Base-by-base conservation (phyloP, 2,113 vertebrate species). In the Uria lomvia region DNA sequence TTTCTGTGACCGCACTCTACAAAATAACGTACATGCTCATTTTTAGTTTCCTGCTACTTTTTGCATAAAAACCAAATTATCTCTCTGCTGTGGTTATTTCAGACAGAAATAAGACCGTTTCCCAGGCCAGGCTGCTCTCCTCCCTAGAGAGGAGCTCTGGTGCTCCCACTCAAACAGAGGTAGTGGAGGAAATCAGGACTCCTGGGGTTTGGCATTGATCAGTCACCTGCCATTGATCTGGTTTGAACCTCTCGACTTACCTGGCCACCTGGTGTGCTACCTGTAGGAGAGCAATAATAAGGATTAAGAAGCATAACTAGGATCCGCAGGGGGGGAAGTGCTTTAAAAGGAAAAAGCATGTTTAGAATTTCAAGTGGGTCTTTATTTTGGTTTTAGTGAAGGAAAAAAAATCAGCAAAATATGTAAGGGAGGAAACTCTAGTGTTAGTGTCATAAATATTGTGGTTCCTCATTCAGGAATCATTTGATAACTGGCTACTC, bases 131-230 rank as follows among this genome's bases (percentile, higher is more conserved):
- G 21, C 49, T 73, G 59, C 42, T 65, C n/a, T 43, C 6, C n/a
- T 90, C 10, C 5, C 21, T 42, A 19, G 4, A 1, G 13, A 63
- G 63, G 70, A 88, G n/a, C 11, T 19, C n/a, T 50, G 23, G 26
- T 52, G 30, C 15, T 84, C 42, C 11, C 19, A 2, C 47, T 50
- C 0, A 4, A 16, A 19, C 0, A 0, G 32, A 60, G 26, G 43
- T 30, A 43, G 26, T 3, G 4, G n/a, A 56, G 32, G 42, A 55
- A 90, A 47, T 6, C 0, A 0, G 34, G 26, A 30, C 47, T 78
- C 20, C 22, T 29, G 36, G 43, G 32, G 4, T 52, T 66, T 84
- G 75, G 27, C 34, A 30, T 27, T 55, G 24, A 29, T 74, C 36
- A 36, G 14, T 8, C n/a, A 32, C 49, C 43, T 93, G 68, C 34